A percentile compares a stretch with the other conserved stretches of the same genome.
Evolutionary conservation across 2,888 invertebrate species (phyloP).

Genomic region (Ophonus ardosiacus): DNA sequence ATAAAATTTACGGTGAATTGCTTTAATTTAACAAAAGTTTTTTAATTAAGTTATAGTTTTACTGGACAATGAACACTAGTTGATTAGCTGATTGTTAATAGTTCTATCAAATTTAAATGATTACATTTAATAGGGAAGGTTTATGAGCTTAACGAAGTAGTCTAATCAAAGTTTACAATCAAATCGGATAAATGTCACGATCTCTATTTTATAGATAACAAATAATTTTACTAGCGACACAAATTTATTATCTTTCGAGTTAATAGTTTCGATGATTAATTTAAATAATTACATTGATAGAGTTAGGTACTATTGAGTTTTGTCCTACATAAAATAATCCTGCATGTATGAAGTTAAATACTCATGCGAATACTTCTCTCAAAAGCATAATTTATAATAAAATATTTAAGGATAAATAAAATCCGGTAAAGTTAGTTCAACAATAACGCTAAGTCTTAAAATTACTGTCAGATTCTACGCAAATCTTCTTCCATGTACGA

Average conservation of each 20-base stretch:
- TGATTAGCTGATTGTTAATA: constrained; percentile 34
- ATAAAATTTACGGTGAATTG: not conserved
- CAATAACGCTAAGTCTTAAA: not conserved
- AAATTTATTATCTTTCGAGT: too few relatives aligned
- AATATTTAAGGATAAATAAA: not conserved
- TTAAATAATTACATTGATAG: not conserved
- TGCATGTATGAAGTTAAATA: not conserved
- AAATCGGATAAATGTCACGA: constrained; percentile 1
- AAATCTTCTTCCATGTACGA: not conserved
- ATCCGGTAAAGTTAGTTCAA: not conserved
- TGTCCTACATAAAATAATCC: not conserved
- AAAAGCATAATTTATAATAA: not conserved
- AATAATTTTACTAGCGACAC: not conserved
- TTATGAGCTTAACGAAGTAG: constrained; percentile 12
- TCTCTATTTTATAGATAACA: not conserved
- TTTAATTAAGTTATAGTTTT: constrained; percentile 13
- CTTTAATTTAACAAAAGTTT: not conserved
- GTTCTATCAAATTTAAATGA: constrained; percentile 35
- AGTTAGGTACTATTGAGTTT: not conserved
- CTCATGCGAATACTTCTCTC: not conserved
- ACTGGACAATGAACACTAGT: not conserved
- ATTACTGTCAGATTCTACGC: not conserved
- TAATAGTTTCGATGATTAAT: too few relatives aligned
- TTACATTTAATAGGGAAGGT: constrained; percentile 14
- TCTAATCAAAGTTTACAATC: not conserved